phyloP scores from a whole-genome alignment of 2,888 invertebrate species.

The Eupithecia abbreviata region DNA sequence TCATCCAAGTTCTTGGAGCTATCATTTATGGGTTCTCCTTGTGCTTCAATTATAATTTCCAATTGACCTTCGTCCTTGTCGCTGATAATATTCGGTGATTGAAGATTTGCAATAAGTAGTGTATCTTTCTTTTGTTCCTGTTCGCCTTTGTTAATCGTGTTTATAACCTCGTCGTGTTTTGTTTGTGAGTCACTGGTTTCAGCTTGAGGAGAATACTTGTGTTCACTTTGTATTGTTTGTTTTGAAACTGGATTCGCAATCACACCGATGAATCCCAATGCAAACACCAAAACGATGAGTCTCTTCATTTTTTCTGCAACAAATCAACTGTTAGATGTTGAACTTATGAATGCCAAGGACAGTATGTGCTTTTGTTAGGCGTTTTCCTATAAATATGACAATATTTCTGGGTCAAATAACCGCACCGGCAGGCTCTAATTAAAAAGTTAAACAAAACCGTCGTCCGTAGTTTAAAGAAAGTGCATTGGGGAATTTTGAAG shows the following conservation, averaged over 20 bases:
- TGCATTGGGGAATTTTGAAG: slow-evolving; percentile 16
- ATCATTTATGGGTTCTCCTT: slow-evolving; percentile 37
- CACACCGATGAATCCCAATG: slow-evolving; percentile 57
- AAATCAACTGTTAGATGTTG: slow-evolving; percentile 35
- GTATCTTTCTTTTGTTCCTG: slow-evolving; percentile 54
- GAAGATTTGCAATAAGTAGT: slow-evolving; percentile 44
- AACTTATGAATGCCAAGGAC: slow-evolving; percentile 32
- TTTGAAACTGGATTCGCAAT: slow-evolving; percentile 57
- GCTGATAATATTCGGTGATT: slow-evolving; percentile 31
- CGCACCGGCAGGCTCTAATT: slow-evolving; percentile 39
- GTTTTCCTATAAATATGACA: slow-evolving; percentile 63
- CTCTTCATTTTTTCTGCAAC: slow-evolving; percentile 73
- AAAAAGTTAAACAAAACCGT: slow-evolving; percentile 37
- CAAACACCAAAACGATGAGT: slow-evolving; percentile 52
- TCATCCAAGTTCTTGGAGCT: slow-evolving; percentile 18
- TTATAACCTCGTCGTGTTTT: slow-evolving; percentile 50
- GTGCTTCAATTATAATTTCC: slow-evolving; percentile 63
- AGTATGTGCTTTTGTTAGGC: slow-evolving; percentile 43
- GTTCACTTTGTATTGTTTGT: slow-evolving; percentile 51
- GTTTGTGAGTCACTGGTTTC: slow-evolving; percentile 55
- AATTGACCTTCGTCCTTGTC: slow-evolving; percentile 46
- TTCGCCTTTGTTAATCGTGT: slow-evolving; percentile 50
- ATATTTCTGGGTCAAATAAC: slow-evolving; percentile 68
- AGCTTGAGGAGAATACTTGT: slow-evolving; percentile 48
- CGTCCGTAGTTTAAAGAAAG: slow-evolving; percentile 35